Percentiles rank a stretch among this genome's conserved stretches.
phyloP scores from a whole-genome alignment of 64 coral and sea anemone genomes.

The Acropora tenuis region DNA sequence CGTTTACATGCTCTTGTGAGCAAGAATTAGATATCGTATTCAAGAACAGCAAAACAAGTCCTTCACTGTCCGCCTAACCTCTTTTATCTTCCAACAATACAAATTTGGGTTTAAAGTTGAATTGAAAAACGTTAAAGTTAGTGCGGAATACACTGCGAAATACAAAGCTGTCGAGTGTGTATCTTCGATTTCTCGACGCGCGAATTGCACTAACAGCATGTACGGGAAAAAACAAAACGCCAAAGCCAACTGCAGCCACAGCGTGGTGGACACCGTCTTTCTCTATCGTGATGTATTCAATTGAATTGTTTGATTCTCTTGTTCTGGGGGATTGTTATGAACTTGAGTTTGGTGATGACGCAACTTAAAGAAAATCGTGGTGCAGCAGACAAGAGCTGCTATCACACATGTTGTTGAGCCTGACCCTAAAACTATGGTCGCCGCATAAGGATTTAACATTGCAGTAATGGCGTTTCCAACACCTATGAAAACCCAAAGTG shows the following conservation, averaged over 20 bases:
- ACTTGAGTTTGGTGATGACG: background rate
- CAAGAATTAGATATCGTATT: background rate
- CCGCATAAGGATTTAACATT: background rate
- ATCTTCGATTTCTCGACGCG: no score
- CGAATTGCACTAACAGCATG: no score
- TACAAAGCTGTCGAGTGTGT: no score
- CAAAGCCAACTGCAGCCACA: background rate
- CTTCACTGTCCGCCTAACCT: no score
- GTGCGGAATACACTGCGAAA: no score
- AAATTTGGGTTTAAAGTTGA: no score
- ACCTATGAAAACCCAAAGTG: background rate
- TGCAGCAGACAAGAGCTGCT: background rate
- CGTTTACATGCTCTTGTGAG: no score
- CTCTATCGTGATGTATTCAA: background rate
- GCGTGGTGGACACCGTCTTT: background rate
- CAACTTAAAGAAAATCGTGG: background rate
- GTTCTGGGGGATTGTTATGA: background rate
- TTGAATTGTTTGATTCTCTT: background rate
- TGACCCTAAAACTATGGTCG: background rate
- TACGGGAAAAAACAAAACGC: no score
- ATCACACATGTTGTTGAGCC: background rate
- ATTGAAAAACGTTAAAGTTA: no score
- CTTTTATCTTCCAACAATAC: no score
- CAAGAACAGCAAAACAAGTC: no score
- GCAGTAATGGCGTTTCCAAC: background rate